These are phyloP conservation scores for Dinothrombium tinctorium DNA, from an alignment of 1,140 invertebrate genomes.

Conservation along the genomic window DNA sequence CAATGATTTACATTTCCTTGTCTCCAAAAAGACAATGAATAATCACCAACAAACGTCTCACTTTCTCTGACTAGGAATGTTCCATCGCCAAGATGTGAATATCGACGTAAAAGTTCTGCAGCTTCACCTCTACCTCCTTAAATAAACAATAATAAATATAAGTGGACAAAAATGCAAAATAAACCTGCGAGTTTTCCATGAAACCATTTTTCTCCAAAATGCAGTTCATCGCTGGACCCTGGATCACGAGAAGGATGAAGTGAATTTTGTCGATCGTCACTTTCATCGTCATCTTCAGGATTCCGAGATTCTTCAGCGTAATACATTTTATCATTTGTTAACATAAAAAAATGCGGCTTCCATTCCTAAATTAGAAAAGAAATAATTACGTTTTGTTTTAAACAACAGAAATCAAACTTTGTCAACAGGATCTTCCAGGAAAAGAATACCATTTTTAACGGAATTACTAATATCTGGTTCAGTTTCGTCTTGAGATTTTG, in stretches of 20 bases:
- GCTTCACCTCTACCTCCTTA: constrained; percentile 36
- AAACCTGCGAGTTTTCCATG: constrained; percentile 32
- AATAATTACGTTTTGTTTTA: not conserved
- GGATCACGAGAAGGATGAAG: not conserved
- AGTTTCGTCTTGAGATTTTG: constrained; percentile 25
- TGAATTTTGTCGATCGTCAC: constrained; percentile 29
- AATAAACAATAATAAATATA: too few relatives aligned
- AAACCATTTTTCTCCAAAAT: constrained; percentile 89
- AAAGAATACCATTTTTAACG: constrained; percentile 67
- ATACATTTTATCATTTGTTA: constrained; percentile 63
- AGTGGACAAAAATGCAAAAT: too few relatives aligned
- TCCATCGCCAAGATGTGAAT: constrained; percentile 70
- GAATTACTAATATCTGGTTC: constrained; percentile 49
- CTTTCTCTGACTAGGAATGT: constrained; percentile 83
- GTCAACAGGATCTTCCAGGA: constrained; percentile 42
- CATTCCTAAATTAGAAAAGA: constrained; percentile 25
- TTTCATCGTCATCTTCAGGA: constrained; percentile 28
- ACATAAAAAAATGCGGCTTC: constrained; percentile 84
- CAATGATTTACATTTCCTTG: constrained; percentile 74
- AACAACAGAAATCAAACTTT: constrained; percentile 30
- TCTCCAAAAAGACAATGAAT: constrained; percentile 78
- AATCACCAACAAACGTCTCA: constrained; percentile 87
- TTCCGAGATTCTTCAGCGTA: constrained; percentile 41
- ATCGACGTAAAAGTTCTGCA: constrained; percentile 43
- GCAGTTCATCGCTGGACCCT: constrained; percentile 39